A percentile compares a stretch with the other conserved stretches of the same genome.
phyloP scores from a whole-genome alignment of 2,113 vertebrate genomes.

The Orthonyx spaldingii region DNA sequence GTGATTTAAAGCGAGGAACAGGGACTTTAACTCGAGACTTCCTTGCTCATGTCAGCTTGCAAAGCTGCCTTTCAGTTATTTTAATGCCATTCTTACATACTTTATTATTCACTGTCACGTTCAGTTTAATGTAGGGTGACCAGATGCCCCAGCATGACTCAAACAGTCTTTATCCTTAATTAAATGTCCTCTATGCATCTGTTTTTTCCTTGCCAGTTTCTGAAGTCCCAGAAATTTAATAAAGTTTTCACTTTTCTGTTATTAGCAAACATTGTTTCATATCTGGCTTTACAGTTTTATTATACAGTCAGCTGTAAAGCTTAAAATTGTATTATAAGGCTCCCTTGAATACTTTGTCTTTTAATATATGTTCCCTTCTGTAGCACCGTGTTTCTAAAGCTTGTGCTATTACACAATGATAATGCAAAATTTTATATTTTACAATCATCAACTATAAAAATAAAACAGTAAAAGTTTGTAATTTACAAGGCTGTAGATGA shows the following conservation, averaged over 20 bases:
- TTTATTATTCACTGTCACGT: background rate
- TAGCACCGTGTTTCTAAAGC: conserved; percentile 25
- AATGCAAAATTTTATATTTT: conserved; percentile 56
- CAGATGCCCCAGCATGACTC: conserved; percentile 9
- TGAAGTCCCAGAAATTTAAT: conserved; percentile 23
- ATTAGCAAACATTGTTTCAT: conserved; percentile 46
- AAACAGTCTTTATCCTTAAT: conserved; percentile 22
- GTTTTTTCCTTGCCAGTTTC: background rate
- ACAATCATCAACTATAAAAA: conserved; percentile 52
- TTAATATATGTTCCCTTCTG: conserved; percentile 24
- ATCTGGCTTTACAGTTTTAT: conserved; percentile 56
- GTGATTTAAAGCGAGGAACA: background rate
- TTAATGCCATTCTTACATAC: background rate
- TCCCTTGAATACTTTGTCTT: conserved; percentile 35
- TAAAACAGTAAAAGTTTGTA: conserved; percentile 52
- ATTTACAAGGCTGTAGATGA: conserved; percentile 62
- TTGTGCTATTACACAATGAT: conserved; percentile 38
- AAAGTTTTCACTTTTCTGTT: conserved; percentile 17
- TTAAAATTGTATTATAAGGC: conserved; percentile 30
- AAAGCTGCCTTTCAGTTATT: background rate
- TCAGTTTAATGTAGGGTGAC: background rate
- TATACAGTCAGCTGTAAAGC: conserved; percentile 27
- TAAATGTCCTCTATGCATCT: conserved; percentile 1
- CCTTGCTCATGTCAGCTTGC: background rate
- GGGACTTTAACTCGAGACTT: background rate